phyloP scores from a whole-genome alignment of 1,140 invertebrate species.

The Neoseiulus cucumeris region DNA sequence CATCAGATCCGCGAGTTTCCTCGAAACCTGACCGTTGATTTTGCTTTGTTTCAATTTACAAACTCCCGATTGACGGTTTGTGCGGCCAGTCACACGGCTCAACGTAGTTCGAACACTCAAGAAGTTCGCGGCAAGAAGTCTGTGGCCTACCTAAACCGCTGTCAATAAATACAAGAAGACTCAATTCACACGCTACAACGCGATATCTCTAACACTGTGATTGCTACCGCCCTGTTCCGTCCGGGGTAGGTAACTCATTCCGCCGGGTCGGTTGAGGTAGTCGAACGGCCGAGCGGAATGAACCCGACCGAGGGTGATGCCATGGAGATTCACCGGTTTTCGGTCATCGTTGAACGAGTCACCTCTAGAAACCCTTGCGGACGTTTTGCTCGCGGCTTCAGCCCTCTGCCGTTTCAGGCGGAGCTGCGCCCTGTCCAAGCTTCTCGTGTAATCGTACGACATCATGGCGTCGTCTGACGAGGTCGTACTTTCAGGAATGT shows the following conservation, averaged over 20 bases:
- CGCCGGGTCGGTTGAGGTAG: neutral
- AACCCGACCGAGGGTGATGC: neutral
- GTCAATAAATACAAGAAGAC: no score
- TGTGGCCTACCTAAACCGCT: no score
- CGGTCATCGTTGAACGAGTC: neutral
- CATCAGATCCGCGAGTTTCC: no score
- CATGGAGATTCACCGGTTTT: neutral
- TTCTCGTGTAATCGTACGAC: neutral
- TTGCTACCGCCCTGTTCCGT: neutral
- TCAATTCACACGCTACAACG: neutral
- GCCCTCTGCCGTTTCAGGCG: neutral
- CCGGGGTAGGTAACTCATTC: neutral
- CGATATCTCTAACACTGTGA: neutral
- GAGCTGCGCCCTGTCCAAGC: neutral
- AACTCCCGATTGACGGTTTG: no score
- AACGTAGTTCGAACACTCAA: no score
- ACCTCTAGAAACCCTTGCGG: no score
- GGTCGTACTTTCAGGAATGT: neutral
- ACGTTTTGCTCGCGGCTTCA: neutral
- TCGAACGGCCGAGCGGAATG: neutral
- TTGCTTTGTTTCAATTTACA: no score
- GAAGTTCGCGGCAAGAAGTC: no score
- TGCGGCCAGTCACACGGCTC: no score
- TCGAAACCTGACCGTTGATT: no score
- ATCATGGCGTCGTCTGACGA: neutral